Percentiles rank a stretch among this genome's conserved stretches.
Conservation (phyloP, 2,797 vertebrate genomes). For the Platalea minor region DNA sequence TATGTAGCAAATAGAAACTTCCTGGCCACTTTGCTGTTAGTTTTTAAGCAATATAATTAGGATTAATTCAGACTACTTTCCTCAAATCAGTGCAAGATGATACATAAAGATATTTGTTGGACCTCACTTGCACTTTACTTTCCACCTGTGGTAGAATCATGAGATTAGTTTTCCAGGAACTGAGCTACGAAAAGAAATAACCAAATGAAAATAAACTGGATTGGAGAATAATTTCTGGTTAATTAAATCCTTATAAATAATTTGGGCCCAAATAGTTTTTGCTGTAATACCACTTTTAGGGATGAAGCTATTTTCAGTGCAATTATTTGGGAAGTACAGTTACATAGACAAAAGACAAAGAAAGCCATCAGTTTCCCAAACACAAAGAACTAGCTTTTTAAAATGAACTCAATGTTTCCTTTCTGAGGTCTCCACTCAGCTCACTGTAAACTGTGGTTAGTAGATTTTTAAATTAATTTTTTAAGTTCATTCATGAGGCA, state of each 20-base stretch:
- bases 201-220: neutral
- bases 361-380: neutral
- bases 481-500: neutral
- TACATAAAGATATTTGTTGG: neutral
- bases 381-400: neutral
- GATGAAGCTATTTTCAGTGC: neutral
- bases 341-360: neutral
- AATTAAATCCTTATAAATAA: neutral
- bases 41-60: neutral
- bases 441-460: neutral
- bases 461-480: neutral
- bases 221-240: neutral
- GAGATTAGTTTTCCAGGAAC: neutral
- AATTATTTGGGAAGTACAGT: neutral
- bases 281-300: neutral
- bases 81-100: neutral
- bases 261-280: neutral
- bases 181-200: neutral
- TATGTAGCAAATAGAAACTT: neutral
- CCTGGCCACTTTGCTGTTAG: neutral
- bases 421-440: neutral
- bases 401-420: neutral
- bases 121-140: neutral
- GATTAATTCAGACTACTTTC: neutral
- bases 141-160: neutral